Evolutionary conservation across 1,140 invertebrate species (phyloP).

Genomic region (Drosophila tani): DNA sequence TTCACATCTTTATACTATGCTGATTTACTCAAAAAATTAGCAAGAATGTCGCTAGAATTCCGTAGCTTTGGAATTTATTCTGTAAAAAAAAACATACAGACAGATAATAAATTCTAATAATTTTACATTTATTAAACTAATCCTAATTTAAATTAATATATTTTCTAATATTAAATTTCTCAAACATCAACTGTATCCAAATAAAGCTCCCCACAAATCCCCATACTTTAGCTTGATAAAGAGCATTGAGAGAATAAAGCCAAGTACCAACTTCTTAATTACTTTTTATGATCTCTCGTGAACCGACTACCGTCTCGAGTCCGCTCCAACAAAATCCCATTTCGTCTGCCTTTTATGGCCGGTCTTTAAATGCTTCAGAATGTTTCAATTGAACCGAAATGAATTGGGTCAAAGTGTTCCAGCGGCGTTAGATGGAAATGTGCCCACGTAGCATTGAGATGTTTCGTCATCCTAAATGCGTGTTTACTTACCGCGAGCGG

Average conservation of each 20-base stretch:
- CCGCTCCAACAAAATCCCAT: constrained; percentile 27
- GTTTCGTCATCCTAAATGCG: constrained; percentile 27
- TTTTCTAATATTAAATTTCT: too few species aligned
- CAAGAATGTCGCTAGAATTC: too few species aligned
- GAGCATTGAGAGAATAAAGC: constrained; percentile 26
- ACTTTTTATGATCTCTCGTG: constrained; percentile 74
- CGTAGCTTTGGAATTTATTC: too few species aligned
- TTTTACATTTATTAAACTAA: too few species aligned
- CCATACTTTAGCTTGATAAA: background rate
- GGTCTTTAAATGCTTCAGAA: constrained; percentile 63
- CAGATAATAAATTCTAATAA: too few species aligned
- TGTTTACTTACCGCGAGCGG: constrained; percentile 29
- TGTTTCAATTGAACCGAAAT: constrained; percentile 57
- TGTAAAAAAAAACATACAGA: too few species aligned
- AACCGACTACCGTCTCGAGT: constrained; percentile 66
- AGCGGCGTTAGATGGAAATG: constrained; percentile 59
- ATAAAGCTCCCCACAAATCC: too few species aligned
- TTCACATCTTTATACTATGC: too few species aligned
- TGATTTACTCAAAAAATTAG: too few species aligned
- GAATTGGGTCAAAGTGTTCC: constrained; percentile 76
- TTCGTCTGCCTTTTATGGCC: constrained; percentile 53
- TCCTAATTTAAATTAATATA: too few species aligned
- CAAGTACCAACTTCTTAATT: constrained; percentile 66
- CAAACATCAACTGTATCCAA: too few species aligned
- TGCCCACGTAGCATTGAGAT: constrained; percentile 60